A percentile compares a stretch with the other conserved stretches of the same genome.
Evolutionary conservation across 2,888 invertebrate species (phyloP).

Genomic region (Neoscelio sp.): DNA sequence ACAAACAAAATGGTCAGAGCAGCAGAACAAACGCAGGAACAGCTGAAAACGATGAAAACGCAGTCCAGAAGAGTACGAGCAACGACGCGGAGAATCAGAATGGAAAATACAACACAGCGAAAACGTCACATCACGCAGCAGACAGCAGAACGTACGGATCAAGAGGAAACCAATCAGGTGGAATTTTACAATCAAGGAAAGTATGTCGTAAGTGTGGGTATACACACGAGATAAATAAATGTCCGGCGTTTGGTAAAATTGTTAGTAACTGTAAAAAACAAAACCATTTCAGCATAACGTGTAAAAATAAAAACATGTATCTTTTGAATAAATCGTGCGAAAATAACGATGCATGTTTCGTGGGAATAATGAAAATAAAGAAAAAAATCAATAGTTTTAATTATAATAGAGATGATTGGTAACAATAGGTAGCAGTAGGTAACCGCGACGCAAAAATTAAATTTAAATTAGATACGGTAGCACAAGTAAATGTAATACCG

Average conservation of each 20-base stretch:
- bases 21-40: constrained; percentile 63
- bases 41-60: constrained; percentile 41
- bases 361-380: neutral
- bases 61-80: neutral
- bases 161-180: no score
- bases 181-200: no score
- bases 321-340: no score
- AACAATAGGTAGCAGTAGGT: neutral
- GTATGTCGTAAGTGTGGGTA: no score
- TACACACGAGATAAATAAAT: no score
- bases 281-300: no score
- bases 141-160: no score
- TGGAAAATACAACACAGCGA: neutral
- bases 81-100: no score
- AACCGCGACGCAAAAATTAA: neutral
- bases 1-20: constrained; percentile 66
- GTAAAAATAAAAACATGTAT: no score
- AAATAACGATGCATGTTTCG: no score
- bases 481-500: constrained; percentile 8
- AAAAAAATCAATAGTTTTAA: constrained; percentile 10
- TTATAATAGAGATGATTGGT: constrained; percentile 8
- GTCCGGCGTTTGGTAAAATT: no score
- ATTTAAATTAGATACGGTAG: constrained; percentile 32
- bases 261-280: no score
- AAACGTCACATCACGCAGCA: neutral